phyloP scores from a whole-genome alignment of 2,113 vertebrate species.

The Ophiodon elongatus region DNA sequence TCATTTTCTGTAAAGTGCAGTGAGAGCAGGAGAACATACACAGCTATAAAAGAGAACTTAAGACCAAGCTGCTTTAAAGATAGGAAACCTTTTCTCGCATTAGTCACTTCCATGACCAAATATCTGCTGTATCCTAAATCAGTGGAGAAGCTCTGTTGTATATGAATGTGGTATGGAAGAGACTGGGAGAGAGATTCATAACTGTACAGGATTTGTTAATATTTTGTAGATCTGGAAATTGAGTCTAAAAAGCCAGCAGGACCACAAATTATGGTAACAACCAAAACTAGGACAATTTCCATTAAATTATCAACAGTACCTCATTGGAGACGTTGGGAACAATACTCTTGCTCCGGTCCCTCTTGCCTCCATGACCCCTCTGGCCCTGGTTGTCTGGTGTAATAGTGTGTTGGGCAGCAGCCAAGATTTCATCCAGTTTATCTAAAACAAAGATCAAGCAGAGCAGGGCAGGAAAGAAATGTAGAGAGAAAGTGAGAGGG shows the following conservation, averaged over 20 bases:
- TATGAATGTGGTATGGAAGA: slow-evolving; percentile 1
- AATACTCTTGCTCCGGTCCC: slow-evolving; percentile 88
- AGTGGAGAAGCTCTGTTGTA: slow-evolving; percentile 28
- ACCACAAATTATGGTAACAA: slow-evolving; percentile 7
- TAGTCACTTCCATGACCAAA: slow-evolving; percentile 68
- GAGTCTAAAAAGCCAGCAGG: not conserved
- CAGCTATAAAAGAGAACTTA: slow-evolving; percentile 48
- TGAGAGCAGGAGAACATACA: slow-evolving; percentile 52
- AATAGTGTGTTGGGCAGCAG: slow-evolving; percentile 94
- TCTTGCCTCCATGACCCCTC: slow-evolving; percentile 88
- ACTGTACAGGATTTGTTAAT: slow-evolving; percentile 23
- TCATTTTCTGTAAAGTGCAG: slow-evolving; percentile 63
- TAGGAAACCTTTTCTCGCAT: slow-evolving; percentile 37
- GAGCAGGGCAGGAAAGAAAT: slow-evolving; percentile 11
- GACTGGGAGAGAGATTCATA: not conserved
- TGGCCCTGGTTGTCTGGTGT: slow-evolving; percentile 89
- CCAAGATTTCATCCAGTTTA: slow-evolving; percentile 94
- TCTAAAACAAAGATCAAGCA: slow-evolving; percentile 77
- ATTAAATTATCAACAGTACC: slow-evolving; percentile 79
- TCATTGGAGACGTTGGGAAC: slow-evolving; percentile 86
- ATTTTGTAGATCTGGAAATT: not conserved
- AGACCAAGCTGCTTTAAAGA: slow-evolving; percentile 46
- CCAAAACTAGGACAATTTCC: slow-evolving; percentile 12
- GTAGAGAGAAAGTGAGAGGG: slow-evolving; percentile 14
- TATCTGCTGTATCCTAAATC: slow-evolving; percentile 39